Conservation (phyloP, 2,797 vertebrate species). For the Pelochelys cantorii region DNA sequence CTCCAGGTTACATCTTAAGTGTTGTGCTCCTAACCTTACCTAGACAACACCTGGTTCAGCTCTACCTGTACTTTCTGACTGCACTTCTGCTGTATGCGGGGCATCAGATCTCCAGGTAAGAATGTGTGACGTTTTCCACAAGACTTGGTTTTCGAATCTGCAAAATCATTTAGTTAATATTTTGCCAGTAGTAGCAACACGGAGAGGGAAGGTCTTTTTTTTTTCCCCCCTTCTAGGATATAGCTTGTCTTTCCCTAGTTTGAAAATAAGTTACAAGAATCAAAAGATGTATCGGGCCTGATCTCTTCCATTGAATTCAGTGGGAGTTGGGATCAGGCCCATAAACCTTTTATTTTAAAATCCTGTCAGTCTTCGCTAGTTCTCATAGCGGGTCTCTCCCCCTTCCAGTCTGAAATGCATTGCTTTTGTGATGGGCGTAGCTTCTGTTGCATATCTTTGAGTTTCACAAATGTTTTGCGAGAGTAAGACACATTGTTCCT, state of each 20-base stretch:
- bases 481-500: background rate
- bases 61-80: slow-evolving; percentile 96
- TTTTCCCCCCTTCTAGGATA: background rate
- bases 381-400: background rate
- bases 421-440: background rate
- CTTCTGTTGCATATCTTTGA: background rate
- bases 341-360: background rate
- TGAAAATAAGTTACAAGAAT: background rate
- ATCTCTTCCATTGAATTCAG: background rate
- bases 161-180: background rate
- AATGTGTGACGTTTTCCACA: background rate
- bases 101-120: slow-evolving; percentile 98
- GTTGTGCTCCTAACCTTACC: slow-evolving; percentile 96
- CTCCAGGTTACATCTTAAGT: slow-evolving; percentile 96
- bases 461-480: background rate
- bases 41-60: slow-evolving; percentile 95
- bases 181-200: background rate
- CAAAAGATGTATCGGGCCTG: background rate
- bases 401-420: background rate
- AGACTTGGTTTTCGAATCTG: slow-evolving; percentile 28
- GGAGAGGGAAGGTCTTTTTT: background rate
- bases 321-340: background rate
- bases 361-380: background rate
- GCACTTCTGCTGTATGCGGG: slow-evolving; percentile 96
- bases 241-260: background rate